Percentiles rank a stretch among this genome's conserved stretches.
Conservation (phyloP, 2,888 invertebrate species). For the Oxyteleia sp. region DNA sequence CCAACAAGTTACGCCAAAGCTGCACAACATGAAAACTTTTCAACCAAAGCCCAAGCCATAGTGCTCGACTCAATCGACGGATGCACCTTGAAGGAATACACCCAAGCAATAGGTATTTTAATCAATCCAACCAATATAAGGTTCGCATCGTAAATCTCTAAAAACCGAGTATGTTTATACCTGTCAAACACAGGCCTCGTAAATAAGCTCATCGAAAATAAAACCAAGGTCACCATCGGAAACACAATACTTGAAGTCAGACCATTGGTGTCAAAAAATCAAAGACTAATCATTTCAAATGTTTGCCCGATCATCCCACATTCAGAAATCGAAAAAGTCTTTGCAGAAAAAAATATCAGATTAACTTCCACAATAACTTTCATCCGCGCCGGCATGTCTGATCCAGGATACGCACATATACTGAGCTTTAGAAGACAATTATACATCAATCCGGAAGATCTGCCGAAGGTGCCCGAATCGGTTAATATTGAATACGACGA, state of each 20-base stretch:
- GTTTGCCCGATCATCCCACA: conserved; percentile 73
- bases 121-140: conserved; percentile 21
- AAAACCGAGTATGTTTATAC: conserved; percentile 53
- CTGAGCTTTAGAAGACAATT: conserved; percentile 72
- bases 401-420: conserved; percentile 57
- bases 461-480: conserved; percentile 52
- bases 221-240: conserved; percentile 34
- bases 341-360: conserved; percentile 54
- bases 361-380: conserved; percentile 64
- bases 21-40: conserved; percentile 20
- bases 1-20: conserved; percentile 32
- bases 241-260: conserved; percentile 32
- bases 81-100: conserved; percentile 39
- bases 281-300: conserved; percentile 69
- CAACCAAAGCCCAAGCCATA: conserved; percentile 49
- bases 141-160: conserved; percentile 39
- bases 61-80: conserved; percentile 39
- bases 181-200: conserved; percentile 40
- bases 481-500: conserved; percentile 60
- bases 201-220: conserved; percentile 24
- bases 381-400: conserved; percentile 64
- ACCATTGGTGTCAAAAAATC: conserved; percentile 53
- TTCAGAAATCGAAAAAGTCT: conserved; percentile 46
- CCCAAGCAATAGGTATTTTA: conserved; percentile 7
- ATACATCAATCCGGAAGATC: conserved; percentile 66